Base-by-base conservation (phyloP, 2,797 vertebrate species). In the Neoniphon sammara region DNA sequence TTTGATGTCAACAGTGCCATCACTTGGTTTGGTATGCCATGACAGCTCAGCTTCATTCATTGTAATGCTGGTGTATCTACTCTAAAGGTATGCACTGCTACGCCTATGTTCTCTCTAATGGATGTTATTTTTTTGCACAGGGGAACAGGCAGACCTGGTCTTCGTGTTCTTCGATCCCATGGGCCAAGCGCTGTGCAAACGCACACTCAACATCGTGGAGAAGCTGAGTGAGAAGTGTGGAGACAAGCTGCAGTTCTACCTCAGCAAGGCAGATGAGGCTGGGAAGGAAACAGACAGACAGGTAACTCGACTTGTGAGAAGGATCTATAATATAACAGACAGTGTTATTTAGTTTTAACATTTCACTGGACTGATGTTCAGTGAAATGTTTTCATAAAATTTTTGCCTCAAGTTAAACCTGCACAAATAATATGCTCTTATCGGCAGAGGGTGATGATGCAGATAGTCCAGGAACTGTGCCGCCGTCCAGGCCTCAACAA, bases 81-180 rank as follows among this genome's bases (percentile, higher is more conserved):
- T 30, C 2, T 39, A 14, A 65, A 59, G 1, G 21, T 25, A 58
- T 7, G 1, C 8, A 46, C 25, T 31, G 18, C 18, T 10, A 1
- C 25, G 25, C 25, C 25, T 27, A 4, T 21, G 14, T 52, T 57
- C 39, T 55, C 17, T 62, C 7, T 63, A 12, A 77, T 30, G 1
- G 12, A 46, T 47, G 1, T 17, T 27, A 0, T 65, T 36, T 58
- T 25, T 50, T 42, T 25, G 6, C 65, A 66, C 87, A 95, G 94
- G 94, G 59, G 92, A 94, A 77, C 94, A 95, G 81, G 88, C 93
- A 0, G 95, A 95, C 85, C 82, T 95, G 84, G 75, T 95, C 67
- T 95, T 95, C 46, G 95, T 95, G 63, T 95, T 95, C 83, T 95
- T 95, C 23, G 94, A 95, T 84, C 94, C 94, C 0, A 95, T 95